Base-by-base conservation (phyloP, 1,140 invertebrate species). In the Leguminivora glycinivorella region DNA sequence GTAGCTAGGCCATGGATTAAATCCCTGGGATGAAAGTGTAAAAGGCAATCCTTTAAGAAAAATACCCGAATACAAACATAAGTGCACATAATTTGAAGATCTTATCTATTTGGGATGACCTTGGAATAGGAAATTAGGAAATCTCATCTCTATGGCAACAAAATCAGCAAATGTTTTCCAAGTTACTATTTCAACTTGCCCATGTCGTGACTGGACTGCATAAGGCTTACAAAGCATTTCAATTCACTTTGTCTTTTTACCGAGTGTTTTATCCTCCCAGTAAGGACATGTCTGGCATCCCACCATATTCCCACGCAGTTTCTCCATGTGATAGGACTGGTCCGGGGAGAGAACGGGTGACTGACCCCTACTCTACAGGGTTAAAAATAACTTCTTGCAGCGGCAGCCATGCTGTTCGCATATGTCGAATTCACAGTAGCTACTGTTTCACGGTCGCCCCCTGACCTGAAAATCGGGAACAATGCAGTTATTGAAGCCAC, bases 361-460 rank as follows among this genome's bases (percentile, higher is more conserved):
- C 72, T 90, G 87, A 90, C 87, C 89, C 86, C 82, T 79, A 81
- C 83, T 80, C 77, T 87, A 82, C 83, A 83, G 84, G 89, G 88
- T 89, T 91, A 90, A 91, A 91, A 91, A 91, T 91, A 91, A 91
- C 85, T 80, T 80, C 76, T 78, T 83, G 82, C 81, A 82, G 78
- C 81, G 83, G 79, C 87, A 85, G 83, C 78, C 87, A 88, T 90
- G 88, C 87, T 85, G 89, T 79, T 90, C 83, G 81, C 89, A 91
- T 91, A 85, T 89, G 89, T 89, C 89, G 89, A 90, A 89, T 90
- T 88, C 82, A 89, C 85, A 90, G 86, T 80, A 85, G 86, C 87
- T 87, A 88, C 83, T 87, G 86, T 91, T 91, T 91, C 89, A 91
- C 76, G 89, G 89, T 84, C 89, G 83, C 81, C 81, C 82, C 83